These are phyloP conservation scores for Xiphorhynchus erythropygius DNA, from an alignment of 2,797 vertebrate genomes.

Conservation along the genomic window DNA sequence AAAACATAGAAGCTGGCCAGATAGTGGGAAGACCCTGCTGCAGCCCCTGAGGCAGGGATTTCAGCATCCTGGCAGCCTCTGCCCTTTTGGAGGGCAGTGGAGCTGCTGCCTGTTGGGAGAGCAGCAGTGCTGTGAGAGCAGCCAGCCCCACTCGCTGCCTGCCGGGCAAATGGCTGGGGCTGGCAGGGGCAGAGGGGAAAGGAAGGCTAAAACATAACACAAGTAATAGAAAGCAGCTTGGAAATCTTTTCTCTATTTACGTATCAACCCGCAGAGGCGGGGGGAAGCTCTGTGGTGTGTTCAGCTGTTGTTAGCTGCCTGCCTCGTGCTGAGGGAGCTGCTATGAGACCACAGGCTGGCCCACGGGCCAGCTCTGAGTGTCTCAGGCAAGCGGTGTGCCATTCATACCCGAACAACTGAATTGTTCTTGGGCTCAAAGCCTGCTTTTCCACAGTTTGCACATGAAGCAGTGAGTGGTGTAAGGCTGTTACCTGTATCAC, in stretches of 20 bases:
- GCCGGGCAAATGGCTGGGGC: neutral
- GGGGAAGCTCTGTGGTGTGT: neutral
- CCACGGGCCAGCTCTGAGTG: fast-evolving
- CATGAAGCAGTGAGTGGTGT: fast-evolving
- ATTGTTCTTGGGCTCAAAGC: neutral
- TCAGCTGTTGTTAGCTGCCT: neutral
- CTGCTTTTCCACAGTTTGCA: neutral
- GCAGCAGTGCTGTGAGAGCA: neutral
- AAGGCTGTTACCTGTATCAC: neutral
- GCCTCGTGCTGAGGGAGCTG: neutral
- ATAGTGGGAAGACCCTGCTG: neutral
- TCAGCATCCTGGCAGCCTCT: neutral
- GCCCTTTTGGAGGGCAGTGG: fast-evolving
- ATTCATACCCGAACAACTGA: neutral
- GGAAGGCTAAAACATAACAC: slow-evolving; percentile 20
- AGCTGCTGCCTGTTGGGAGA: neutral
- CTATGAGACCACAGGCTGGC: neutral
- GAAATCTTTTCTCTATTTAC: neutral
- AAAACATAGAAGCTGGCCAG: neutral
- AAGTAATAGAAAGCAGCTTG: slow-evolving; percentile 29
- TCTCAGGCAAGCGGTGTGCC: fast-evolving
- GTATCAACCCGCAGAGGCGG: neutral
- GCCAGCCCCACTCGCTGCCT: neutral
- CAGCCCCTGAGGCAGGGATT: neutral
- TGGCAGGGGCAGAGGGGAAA: slow-evolving; percentile 4